Evolutionary conservation across 1,140 invertebrate genomes (phyloP).

Genomic region (Xylocopa sonorina): DNA sequence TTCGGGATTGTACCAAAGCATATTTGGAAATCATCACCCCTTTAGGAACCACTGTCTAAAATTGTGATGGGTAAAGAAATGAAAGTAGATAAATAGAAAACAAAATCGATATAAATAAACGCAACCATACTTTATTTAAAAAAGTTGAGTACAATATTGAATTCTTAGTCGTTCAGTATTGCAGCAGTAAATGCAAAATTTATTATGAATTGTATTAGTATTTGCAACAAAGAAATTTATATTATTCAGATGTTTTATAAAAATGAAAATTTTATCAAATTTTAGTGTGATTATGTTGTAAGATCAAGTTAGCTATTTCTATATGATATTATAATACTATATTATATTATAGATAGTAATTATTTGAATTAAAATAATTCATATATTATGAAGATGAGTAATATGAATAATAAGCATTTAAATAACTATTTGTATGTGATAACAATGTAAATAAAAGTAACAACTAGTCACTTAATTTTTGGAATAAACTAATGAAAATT

Average conservation of each 20-base stretch:
- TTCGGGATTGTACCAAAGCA: background rate
- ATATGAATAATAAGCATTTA: background rate
- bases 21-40: too few relatives aligned
- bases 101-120: background rate
- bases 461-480: background rate
- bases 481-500: constrained; percentile 17
- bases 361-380: background rate
- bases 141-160: background rate
- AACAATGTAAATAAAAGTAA: constrained; percentile 14
- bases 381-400: background rate
- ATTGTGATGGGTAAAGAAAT: background rate
- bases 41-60: too few relatives aligned
- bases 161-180: background rate
- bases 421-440: background rate
- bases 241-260: background rate
- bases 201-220: constrained; percentile 1
- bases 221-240: background rate
- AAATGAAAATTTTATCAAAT: constrained; percentile 6
- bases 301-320: background rate
- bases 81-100: background rate
- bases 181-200: constrained; percentile 23
- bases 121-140: constrained; percentile 19
- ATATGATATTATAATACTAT: background rate
- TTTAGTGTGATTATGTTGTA: background rate
- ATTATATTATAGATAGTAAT: background rate